Evolutionary conservation across 2,888 invertebrate genomes (phyloP), one percentile per base, ranked within the genome.

Genomic region (Drosophila anomelani): DNA sequence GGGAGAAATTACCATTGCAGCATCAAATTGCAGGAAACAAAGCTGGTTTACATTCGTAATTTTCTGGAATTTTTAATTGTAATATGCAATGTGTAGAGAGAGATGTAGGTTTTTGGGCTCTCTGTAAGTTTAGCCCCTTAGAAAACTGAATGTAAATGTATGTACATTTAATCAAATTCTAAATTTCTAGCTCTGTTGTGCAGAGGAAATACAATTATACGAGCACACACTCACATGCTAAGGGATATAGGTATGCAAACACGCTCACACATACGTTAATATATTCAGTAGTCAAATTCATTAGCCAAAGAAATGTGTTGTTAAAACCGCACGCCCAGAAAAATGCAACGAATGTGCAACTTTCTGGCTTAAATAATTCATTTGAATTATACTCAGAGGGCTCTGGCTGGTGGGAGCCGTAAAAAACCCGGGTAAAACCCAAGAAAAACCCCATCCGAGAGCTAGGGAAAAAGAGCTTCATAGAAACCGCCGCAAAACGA

Each of bases 291-390:
- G 67, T 70, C 46, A 70, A 68, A 68, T 68, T 68, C 67, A 68
- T 57, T 39, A 53, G 66, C 38, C 47, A 55, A 55, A 46, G 66
- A 69, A 66, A 63, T 43, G 46, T 39, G 46, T 34, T 56, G 55
- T 57, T 71, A 51, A 55, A 62, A 55, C 51, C 57, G 57, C 46
- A 56, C 58, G 54, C 59, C 64, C 56, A 57, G 55, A 55, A 71
- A 64, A 47, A 53, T 44, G 51, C 44, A 81, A 67, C 74, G 69
- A 72, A 23, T 36, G 68, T 36, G 66, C 66, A 85, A 70, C 57
- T 70, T 75, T 79, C 69, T 58, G 69, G 74, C 75, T 70, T 71
- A 75, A 81, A 79, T 81, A 89, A 87, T 87, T 81, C 85, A 89
- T 78, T 87, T 77, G 89, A 89, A 87, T 79, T 85, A 77, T 75